Evolutionary conservation across 2,113 vertebrate species (phyloP), one percentile per base, ranked within the genome.

Genomic region (Macquaria australasica): DNA sequence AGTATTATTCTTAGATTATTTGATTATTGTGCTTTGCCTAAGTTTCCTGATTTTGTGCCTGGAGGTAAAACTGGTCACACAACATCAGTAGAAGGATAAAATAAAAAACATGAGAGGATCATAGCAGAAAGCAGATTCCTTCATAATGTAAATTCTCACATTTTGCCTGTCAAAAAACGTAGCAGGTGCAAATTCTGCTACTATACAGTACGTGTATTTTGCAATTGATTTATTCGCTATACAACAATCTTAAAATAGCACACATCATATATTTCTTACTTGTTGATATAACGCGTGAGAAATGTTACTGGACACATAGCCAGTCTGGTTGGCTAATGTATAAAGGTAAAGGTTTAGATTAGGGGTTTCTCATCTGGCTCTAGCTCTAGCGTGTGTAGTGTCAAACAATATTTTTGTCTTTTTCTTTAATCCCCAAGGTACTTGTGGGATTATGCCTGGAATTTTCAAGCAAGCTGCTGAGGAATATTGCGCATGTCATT

Each of bases 61-160:
- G 41, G 67, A 79, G 68, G 59, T 41, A 76, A 34, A 77, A 53
- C 5, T 58, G 67, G 71, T 91, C 73, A 77, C 77, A 50, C 71
- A 69, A 70, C 75, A 73, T 45, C 70, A 70, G 37, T 6, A 70
- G 48, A 60, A 28, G 12, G 6, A 20, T 20, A 28, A 28, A 10
- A 15, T 34, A 28, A 55, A 64, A 59, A 5, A 58, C 8, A 39
- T 20, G 43, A 62, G 3, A 56, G 50, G 37, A 59, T 43, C 25
- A 28, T 14, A 69, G 45, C 43, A 69, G 58, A 28, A 62, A 77
- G 75, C n/a, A 25, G 18, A 50, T 48, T 64, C 31, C 14, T 45
- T 20, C 25, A 25, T 66, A 1, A 28, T 34, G 45, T 28, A 51
- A 51, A 55, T 71, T 12, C n/a, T 53, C 25, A 59, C 28, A 50